phyloP scores from a whole-genome alignment of 2,888 invertebrate genomes.

The Noctuana brunneofusca region DNA sequence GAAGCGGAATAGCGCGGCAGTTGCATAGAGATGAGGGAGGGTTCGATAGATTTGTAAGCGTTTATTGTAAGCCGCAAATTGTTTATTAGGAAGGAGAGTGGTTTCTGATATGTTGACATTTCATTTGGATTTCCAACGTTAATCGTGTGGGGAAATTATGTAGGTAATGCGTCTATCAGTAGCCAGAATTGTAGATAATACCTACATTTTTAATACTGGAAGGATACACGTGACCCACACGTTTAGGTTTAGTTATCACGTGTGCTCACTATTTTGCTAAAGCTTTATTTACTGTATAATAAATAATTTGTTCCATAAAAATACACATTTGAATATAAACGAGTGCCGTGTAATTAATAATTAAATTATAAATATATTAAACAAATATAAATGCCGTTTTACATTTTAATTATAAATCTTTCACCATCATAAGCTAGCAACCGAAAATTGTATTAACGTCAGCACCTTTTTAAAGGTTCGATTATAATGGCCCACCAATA shows the following conservation, averaged over 20 bases:
- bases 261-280: too few species aligned
- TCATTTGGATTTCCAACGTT: constrained; percentile 36
- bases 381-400: too few species aligned
- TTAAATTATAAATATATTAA: too few species aligned
- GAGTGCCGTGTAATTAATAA: too few species aligned
- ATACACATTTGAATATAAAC: too few species aligned
- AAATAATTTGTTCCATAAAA: too few species aligned
- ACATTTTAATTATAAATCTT: neutral
- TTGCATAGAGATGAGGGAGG: constrained; percentile 21
- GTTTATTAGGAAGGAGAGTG: constrained; percentile 40
- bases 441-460: neutral
- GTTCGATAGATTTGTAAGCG: constrained; percentile 31
- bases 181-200: neutral
- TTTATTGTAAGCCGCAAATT: constrained; percentile 41
- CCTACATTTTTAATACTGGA: neutral
- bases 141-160: constrained; percentile 14
- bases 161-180: neutral
- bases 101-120: constrained; percentile 40
- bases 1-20: constrained; percentile 14
- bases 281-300: too few species aligned
- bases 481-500: constrained; percentile 5
- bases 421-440: neutral
- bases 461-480: neutral
- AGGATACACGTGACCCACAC: too few species aligned
- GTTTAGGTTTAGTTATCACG: too few species aligned